These are phyloP conservation scores for Apotomis turbidana DNA, from an alignment of 2,888 invertebrate species.

Conservation along the genomic window DNA sequence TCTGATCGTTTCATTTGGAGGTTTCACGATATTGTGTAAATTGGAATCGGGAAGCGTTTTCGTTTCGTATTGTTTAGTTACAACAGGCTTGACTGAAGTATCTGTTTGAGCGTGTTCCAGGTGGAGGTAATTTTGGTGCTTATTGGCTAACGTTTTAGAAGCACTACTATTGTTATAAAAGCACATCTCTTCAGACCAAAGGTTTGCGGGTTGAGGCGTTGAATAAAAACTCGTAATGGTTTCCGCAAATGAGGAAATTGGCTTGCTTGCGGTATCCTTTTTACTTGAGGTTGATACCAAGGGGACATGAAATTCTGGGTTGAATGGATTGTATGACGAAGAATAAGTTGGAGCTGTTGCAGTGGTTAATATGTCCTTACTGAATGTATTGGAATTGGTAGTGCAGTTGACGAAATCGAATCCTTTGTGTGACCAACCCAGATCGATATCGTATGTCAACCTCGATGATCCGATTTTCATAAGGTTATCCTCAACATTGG, in stretches of 20 bases:
- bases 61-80: conserved; percentile 64
- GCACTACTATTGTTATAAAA: conserved; percentile 70
- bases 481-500: conserved; percentile 74
- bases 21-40: conserved; percentile 58
- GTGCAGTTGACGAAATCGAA: conserved; percentile 77
- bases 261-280: conserved; percentile 66
- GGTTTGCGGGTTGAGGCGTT: conserved; percentile 71
- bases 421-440: conserved; percentile 80
- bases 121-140: conserved; percentile 68
- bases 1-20: conserved; percentile 54
- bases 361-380: conserved; percentile 72
- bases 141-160: conserved; percentile 62
- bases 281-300: conserved; percentile 68
- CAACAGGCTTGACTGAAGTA: conserved; percentile 57
- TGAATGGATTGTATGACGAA: conserved; percentile 75
- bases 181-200: conserved; percentile 77
- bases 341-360: conserved; percentile 67
- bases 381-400: conserved; percentile 65
- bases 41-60: conserved; percentile 58
- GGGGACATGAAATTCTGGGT: conserved; percentile 77
- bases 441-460: conserved; percentile 77
- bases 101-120: conserved; percentile 60
- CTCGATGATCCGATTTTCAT: conserved; percentile 79
- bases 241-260: conserved; percentile 68
- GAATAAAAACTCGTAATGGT: conserved; percentile 76